These are phyloP conservation scores for Staurois parvus DNA, from an alignment of 2,797 vertebrate genomes.

Conservation along the genomic window DNA sequence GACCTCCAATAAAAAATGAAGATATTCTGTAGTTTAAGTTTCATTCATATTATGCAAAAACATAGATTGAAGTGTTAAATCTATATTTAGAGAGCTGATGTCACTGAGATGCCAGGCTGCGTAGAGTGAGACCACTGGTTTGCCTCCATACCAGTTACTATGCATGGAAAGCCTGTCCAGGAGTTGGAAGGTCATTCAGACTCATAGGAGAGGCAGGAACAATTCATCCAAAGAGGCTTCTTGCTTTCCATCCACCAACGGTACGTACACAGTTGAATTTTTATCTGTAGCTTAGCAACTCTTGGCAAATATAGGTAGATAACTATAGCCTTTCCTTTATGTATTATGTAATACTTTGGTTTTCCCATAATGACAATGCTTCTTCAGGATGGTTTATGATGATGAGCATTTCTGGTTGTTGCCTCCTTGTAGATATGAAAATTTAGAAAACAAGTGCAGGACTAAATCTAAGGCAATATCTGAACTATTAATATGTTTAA, in stretches of 20 bases:
- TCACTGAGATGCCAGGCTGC: conserved; percentile 89
- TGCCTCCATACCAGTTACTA: conserved; percentile 76
- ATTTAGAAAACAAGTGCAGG: no score
- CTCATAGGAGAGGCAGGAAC: conserved; percentile 67
- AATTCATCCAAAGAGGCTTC: conserved; percentile 68
- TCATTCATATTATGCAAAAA: conserved; percentile 68
- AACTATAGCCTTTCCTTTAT: no score
- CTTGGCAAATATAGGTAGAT: no score
- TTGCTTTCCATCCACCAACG: conserved; percentile 68
- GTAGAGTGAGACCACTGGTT: conserved; percentile 79
- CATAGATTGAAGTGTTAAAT: conserved; percentile 88
- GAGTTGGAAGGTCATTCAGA: conserved; percentile 73
- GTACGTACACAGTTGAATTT: conserved; percentile 76
- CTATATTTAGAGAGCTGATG: conserved; percentile 96
- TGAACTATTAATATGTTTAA: no score
- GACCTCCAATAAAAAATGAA: conserved; percentile 6
- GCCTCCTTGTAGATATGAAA: no score
- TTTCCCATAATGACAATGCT: no score
- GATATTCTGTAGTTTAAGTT: conserved; percentile 8
- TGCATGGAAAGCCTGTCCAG: conserved; percentile 75
- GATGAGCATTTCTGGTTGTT: no score
- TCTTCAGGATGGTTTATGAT: no score
- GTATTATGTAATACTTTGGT: no score
- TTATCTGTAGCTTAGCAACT: no score
- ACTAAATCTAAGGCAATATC: no score